Evolutionary conservation across 2,888 invertebrate genomes (phyloP).

Genomic region (Epinotia ramella): DNA sequence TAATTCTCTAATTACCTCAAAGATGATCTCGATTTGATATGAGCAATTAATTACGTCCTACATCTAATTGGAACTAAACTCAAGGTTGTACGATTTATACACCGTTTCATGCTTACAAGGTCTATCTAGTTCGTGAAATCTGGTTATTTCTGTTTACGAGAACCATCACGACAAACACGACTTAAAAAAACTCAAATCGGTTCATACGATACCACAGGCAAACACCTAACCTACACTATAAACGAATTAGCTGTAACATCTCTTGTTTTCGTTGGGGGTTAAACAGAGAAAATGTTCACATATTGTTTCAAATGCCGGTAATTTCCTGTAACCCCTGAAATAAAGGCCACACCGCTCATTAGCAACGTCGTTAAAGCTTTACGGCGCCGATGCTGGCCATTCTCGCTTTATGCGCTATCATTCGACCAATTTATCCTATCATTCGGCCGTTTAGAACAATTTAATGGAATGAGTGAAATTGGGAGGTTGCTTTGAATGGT

Average conservation of each 20-base stretch:
- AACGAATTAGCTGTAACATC: too few relatives aligned
- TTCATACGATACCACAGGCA: too few relatives aligned
- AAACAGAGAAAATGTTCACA: not conserved
- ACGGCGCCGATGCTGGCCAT: constrained; percentile 58
- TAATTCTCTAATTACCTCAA: too few relatives aligned
- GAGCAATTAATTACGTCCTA: not conserved
- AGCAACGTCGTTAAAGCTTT: constrained; percentile 58
- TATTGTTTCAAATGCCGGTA: constrained; percentile 20
- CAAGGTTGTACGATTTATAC: too few relatives aligned
- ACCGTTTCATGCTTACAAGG: too few relatives aligned
- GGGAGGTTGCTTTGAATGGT: not conserved
- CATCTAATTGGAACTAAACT: constrained; percentile 1
- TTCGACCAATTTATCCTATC: constrained; percentile 31
- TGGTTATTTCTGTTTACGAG: too few relatives aligned
- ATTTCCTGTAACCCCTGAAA: constrained; percentile 42
- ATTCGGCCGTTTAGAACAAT: constrained; percentile 30
- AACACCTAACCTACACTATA: too few relatives aligned
- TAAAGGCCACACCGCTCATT: constrained; percentile 56
- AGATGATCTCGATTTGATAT: not conserved
- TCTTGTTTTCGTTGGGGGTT: too few relatives aligned
- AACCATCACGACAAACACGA: too few relatives aligned
- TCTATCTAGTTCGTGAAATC: too few relatives aligned
- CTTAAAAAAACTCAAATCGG: too few relatives aligned
- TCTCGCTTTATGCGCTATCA: constrained; percentile 51
- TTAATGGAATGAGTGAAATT: constrained; percentile 22